These are phyloP conservation scores for Notolabrus celidotus DNA, from an alignment of 2,797 vertebrate species.

Conservation along the genomic window DNA sequence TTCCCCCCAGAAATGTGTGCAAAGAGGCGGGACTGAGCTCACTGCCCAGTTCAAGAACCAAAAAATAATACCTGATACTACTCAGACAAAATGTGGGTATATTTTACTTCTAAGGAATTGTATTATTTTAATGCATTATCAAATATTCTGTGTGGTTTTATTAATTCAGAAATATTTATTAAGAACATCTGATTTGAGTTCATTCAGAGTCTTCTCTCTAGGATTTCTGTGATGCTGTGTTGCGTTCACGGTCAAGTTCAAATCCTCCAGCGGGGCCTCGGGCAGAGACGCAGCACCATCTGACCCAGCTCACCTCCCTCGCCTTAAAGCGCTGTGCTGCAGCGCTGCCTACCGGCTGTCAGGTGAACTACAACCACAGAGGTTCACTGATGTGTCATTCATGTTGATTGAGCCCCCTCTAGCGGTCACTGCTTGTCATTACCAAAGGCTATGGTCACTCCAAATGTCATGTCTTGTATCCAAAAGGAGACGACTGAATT, in stretches of 20 bases:
- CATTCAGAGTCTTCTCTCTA: background rate
- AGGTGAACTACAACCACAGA: background rate
- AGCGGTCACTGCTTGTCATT: slow-evolving; percentile 18
- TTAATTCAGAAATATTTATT: background rate
- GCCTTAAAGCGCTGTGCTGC: slow-evolving; percentile 6
- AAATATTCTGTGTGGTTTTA: background rate
- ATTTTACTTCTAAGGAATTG: background rate
- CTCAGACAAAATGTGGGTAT: background rate
- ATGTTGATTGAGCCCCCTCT: slow-evolving; percentile 25
- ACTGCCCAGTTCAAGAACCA: slow-evolving; percentile 10
- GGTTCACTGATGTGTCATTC: background rate
- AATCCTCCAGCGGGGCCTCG: slow-evolving; percentile 42
- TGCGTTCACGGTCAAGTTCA: slow-evolving; percentile 82
- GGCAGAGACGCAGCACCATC: slow-evolving; percentile 4
- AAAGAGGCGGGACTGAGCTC: slow-evolving; percentile 26
- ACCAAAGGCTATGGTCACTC: no score
- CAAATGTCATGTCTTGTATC: background rate
- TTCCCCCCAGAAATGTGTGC: slow-evolving; percentile 38
- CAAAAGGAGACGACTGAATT: no score
- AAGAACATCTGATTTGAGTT: background rate
- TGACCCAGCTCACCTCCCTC: slow-evolving; percentile 35
- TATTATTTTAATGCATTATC: background rate
- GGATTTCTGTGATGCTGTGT: slow-evolving; percentile 10
- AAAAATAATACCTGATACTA: slow-evolving; percentile 5
- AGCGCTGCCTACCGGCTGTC: slow-evolving; percentile 41